Base-by-base conservation (phyloP, 2,797 vertebrate species). In the Euphonia xanthogaster region DNA sequence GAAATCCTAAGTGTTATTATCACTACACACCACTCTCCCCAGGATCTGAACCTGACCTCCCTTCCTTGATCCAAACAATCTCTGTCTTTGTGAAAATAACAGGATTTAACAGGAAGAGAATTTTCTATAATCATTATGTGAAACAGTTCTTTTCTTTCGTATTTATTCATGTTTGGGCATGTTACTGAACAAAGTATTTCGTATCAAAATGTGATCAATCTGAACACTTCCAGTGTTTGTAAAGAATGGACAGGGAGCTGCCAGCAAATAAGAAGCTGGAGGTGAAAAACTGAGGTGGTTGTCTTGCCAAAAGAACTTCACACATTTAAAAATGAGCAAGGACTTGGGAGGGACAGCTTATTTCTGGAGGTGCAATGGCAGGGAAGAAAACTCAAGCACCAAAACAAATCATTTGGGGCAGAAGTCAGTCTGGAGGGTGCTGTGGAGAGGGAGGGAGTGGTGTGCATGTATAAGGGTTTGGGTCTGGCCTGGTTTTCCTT, bases 31-130 rank as follows among this genome's bases (percentile, higher is more conserved):
- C 66, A 91, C 82, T 94, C 79, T 96, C 94, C 87, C 70, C 89
- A 50, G 83, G 35, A 88, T 81, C 94, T 96, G 95, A 95, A 96
- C 95, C 87, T 96, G 96, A 95, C 93, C 90, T 96, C 79, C 55
- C 86, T 91, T 93, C 76, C 87, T 84, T 14, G 30, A 84, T 75
- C 87, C 89, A 79, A 88, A 84, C 84, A 95, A 51, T 75, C 47
- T 70, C 81, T 45, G 40, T 44, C 84, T 77, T 80, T 68, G 48
- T 78, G 65, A 78, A 94, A 94, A 78, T 73, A 88, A n/a, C 70
- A 81, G 80, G 47, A 78, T 91, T 94, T 91, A 76, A 75, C 47
- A 86, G 65, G 79, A 90, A 90, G 77, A 73, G 25, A 70, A 50
- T 93, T 94, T 84, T 84, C 76, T 70, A 0, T 84, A 61, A 88